These are phyloP conservation scores for Redunca redunca DNA, from an alignment of 2,113 vertebrate species.

Conservation along the genomic window DNA sequence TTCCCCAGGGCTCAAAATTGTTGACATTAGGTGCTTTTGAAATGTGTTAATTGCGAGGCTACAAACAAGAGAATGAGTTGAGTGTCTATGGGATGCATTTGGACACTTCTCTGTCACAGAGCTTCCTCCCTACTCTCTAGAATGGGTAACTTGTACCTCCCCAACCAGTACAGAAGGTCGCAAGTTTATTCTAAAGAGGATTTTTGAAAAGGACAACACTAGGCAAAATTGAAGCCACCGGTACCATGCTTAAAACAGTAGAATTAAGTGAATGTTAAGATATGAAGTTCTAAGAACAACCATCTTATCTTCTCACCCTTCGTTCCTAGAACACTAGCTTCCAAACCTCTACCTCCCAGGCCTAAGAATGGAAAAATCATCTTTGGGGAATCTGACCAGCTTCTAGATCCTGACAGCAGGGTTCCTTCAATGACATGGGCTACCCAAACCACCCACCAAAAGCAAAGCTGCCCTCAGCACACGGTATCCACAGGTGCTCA, in stretches of 20 bases:
- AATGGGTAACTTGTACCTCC: background rate
- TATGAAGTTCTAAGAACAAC: background rate
- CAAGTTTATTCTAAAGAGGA: background rate
- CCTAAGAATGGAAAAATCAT: background rate
- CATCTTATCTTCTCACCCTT: background rate
- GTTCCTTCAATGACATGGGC: background rate
- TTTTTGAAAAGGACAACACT: background rate
- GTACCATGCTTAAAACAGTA: background rate
- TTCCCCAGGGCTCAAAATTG: background rate
- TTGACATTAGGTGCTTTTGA: background rate
- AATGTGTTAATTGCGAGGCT: background rate
- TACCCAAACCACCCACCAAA: background rate
- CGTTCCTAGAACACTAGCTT: background rate
- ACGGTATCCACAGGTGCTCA: background rate
- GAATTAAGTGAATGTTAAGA: background rate
- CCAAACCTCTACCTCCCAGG: background rate
- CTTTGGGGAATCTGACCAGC: background rate
- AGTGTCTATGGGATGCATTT: background rate
- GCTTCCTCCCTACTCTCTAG: background rate
- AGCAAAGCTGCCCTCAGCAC: background rate
- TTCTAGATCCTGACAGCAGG: background rate
- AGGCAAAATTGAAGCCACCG: background rate
- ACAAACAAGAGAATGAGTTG: background rate
- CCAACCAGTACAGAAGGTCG: background rate
- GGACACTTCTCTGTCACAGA: background rate